Conservation (phyloP, 1,140 invertebrate species). For the Coelopa frigida region DNA sequence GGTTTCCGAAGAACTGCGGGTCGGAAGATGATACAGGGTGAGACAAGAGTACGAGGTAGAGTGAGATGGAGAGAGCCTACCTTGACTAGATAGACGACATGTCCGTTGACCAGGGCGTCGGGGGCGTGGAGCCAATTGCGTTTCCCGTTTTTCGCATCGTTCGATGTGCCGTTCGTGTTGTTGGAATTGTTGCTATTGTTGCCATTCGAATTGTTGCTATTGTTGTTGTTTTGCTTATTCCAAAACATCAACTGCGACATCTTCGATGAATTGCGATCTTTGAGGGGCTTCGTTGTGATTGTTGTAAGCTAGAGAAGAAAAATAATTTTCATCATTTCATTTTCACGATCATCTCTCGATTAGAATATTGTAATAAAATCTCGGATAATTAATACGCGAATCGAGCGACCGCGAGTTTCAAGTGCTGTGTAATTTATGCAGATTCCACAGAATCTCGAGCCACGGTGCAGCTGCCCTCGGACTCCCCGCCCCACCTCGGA, state of each 20-base stretch:
- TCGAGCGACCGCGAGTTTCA: too few relatives aligned
- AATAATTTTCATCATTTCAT: too few relatives aligned
- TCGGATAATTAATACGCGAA: too few relatives aligned
- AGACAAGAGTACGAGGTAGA: background rate
- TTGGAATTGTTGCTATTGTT: conserved; percentile 35
- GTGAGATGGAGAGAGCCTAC: conserved; percentile 48
- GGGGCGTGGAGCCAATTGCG: conserved; percentile 91
- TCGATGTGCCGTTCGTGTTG: conserved; percentile 27
- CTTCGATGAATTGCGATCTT: too few relatives aligned
- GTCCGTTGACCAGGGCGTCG: conserved; percentile 85
- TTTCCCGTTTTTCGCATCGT: conserved; percentile 43
- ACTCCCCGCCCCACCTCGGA: too few relatives aligned
- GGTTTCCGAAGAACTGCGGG: conserved; percentile 85
- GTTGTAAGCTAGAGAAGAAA: too few relatives aligned
- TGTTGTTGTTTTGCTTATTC: conserved; percentile 51
- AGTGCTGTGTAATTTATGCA: too few relatives aligned
- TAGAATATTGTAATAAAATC: too few relatives aligned
- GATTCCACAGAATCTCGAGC: too few relatives aligned
- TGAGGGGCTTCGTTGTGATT: too few relatives aligned
- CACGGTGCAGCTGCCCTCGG: too few relatives aligned
- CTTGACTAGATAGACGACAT: conserved; percentile 95
- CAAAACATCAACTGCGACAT: conserved; percentile 57
- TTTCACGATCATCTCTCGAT: too few relatives aligned
- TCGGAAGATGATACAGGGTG: conserved; percentile 11
- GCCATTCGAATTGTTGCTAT: conserved; percentile 28